Conservation (phyloP, 2,797 vertebrate species). For the Lemur catta region DNA sequence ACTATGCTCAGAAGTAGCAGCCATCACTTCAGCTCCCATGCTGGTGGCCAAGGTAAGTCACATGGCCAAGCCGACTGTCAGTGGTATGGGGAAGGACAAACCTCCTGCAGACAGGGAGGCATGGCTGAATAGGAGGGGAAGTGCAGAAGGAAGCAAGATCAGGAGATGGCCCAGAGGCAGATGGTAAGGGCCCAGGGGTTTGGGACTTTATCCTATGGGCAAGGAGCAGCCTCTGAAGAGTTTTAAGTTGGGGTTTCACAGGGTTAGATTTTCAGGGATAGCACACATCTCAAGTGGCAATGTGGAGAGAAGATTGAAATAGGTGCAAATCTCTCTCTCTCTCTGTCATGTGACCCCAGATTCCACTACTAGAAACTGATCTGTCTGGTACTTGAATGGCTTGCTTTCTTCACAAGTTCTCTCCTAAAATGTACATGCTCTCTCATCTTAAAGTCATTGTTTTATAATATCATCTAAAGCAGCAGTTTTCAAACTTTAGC, state of each 20-base stretch:
- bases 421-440: not conserved
- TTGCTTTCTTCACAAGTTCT: not conserved
- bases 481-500: not conserved
- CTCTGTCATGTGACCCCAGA: not conserved
- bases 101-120: not conserved
- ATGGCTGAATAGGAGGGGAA: not conserved
- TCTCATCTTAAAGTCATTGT: not conserved
- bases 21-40: not conserved
- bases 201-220: not conserved
- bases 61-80: not conserved
- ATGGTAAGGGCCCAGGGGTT: not conserved
- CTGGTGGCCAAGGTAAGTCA: not conserved
- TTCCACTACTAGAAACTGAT: not conserved
- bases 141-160: not conserved
- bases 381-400: not conserved
- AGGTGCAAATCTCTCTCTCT: not conserved
- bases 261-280: not conserved
- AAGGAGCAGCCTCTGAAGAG: not conserved
- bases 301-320: not conserved
- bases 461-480: not conserved
- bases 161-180: not conserved
- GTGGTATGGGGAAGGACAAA: not conserved
- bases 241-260: not conserved
- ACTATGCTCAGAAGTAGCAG: not conserved
- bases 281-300: not conserved